Evolutionary conservation across 2,888 invertebrate species (phyloP).

Genomic region (Tachystola acroxantha): DNA sequence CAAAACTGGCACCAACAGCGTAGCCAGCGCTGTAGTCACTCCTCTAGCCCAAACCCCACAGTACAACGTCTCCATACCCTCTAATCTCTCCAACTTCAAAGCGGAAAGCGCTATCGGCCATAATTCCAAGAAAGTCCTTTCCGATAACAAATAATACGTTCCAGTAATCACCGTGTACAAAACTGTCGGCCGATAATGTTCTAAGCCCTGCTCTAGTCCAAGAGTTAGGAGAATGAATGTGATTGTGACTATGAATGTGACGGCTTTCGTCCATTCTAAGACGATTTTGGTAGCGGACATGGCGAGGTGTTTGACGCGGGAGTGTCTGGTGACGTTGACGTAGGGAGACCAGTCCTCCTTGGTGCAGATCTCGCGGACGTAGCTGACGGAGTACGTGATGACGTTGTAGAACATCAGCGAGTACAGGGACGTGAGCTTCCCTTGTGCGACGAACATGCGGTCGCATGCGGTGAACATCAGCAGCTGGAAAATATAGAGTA

Average conservation of each 20-base stretch:
- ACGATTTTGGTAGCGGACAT: slow-evolving; percentile 90
- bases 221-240: slow-evolving; percentile 87
- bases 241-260: slow-evolving; percentile 87
- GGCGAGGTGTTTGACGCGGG: slow-evolving; percentile 86
- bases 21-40: slow-evolving; percentile 77
- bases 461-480: slow-evolving; percentile 86
- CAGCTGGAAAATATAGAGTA: slow-evolving; percentile 64
- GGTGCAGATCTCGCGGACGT: slow-evolving; percentile 84
- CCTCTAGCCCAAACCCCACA: slow-evolving; percentile 81
- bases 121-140: slow-evolving; percentile 83
- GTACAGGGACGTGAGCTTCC: slow-evolving; percentile 83
- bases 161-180: slow-evolving; percentile 82
- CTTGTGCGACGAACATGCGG: slow-evolving; percentile 78
- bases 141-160: slow-evolving; percentile 84
- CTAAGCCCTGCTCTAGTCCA: slow-evolving; percentile 85
- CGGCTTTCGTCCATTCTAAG: slow-evolving; percentile 89
- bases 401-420: slow-evolving; percentile 91
- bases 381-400: slow-evolving; percentile 86
- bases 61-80: slow-evolving; percentile 85
- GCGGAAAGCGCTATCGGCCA: slow-evolving; percentile 78
- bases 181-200: slow-evolving; percentile 84
- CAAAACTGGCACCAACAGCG: slow-evolving; percentile 75
- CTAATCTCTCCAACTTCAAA: slow-evolving; percentile 80
- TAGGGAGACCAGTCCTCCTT: slow-evolving; percentile 89
- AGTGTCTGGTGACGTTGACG: slow-evolving; percentile 84